A percentile compares a stretch with the other conserved stretches of the same genome.
Evolutionary conservation across 2,113 vertebrate genomes (phyloP).

Genomic region (Centropristis striata): DNA sequence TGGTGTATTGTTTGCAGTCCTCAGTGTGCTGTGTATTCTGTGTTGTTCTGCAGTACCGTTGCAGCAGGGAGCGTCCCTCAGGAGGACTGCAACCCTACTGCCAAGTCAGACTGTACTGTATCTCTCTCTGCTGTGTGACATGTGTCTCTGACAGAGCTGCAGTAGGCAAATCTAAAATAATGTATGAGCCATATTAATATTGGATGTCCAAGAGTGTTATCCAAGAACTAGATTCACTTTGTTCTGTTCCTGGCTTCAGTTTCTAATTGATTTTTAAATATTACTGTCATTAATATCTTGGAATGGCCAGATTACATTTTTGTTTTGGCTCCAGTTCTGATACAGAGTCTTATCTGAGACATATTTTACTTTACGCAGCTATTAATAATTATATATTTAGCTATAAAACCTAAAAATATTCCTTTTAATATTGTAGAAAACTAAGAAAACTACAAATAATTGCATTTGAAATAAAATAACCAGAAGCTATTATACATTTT

Average conservation of each 20-base stretch:
- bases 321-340: too few species aligned
- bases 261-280: not conserved
- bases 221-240: not conserved
- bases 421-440: too few species aligned
- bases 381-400: too few species aligned
- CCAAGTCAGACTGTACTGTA: constrained; percentile 1
- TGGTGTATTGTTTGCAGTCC: constrained; percentile 28
- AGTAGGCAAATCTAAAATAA: not conserved
- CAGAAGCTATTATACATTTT: too few species aligned
- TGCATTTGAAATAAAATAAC: too few species aligned
- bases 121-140: not conserved
- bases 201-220: constrained; percentile 10
- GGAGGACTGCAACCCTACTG: not conserved
- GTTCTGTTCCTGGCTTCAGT: not conserved
- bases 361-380: too few species aligned
- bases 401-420: too few species aligned
- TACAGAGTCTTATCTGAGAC: too few species aligned
- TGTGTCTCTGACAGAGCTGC: constrained; percentile 7
- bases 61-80: constrained; percentile 27
- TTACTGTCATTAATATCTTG: not conserved
- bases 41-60: constrained; percentile 17
- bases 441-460: too few species aligned
- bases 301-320: not conserved
- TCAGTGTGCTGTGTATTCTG: constrained; percentile 24
- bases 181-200: constrained; percentile 4